Conservation (phyloP, 2,797 vertebrate species). For the Amphiprion clarkii region DNA sequence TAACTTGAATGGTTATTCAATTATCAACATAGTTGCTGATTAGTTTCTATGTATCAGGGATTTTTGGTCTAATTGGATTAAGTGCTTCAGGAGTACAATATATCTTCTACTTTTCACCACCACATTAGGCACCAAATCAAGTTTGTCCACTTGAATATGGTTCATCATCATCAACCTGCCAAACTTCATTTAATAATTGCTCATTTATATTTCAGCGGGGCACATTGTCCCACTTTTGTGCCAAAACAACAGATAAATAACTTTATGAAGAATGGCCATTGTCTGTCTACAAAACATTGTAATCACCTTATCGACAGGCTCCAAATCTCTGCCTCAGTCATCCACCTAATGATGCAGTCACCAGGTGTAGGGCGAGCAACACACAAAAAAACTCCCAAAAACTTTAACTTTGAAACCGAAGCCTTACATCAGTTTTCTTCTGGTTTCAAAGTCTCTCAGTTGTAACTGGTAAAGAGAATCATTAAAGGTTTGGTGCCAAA, state of each 20-base stretch:
- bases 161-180: conserved; percentile 9
- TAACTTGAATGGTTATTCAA: neutral
- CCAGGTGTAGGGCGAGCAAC: conserved; percentile 30
- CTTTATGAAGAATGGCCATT: neutral
- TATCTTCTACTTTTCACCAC: conserved; percentile 3
- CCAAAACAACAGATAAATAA: neutral
- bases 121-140: conserved; percentile 1
- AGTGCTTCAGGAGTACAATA: neutral
- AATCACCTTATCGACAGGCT: conserved; percentile 9
- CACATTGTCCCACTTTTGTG: neutral
- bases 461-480: conserved; percentile 61
- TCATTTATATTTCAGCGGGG: neutral
- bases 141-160: neutral
- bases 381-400: neutral
- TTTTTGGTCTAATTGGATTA: neutral
- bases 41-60: neutral
- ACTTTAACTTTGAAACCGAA: conserved; percentile 51
- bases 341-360: conserved; percentile 24
- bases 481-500: conserved; percentile 66
- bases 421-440: conserved; percentile 39
- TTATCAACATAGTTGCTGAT: neutral
- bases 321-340: neutral
- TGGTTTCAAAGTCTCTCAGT: conserved; percentile 59
- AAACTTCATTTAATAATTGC: neutral
- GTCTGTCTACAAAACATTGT: neutral